Percentiles rank a stretch among this genome's conserved stretches.
Conservation (phyloP, 2,113 vertebrate species). For the Oreochromis spilurus region DNA sequence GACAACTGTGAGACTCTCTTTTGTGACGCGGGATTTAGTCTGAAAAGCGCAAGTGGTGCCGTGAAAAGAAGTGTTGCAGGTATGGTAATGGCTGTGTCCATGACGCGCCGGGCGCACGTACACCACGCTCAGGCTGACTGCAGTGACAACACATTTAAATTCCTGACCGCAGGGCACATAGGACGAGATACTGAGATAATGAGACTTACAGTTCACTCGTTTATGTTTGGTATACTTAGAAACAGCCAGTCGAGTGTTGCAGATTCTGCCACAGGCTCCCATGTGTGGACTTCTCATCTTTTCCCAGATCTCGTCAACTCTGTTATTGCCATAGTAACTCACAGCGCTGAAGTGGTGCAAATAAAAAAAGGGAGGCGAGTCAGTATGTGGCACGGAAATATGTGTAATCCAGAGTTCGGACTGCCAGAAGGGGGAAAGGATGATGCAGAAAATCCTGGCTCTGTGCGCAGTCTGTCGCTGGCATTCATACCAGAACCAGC, state of each 20-base stretch:
- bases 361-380: not conserved
- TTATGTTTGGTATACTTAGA: not conserved
- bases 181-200: not conserved
- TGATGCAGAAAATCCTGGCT: conserved; percentile 62
- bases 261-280: not conserved
- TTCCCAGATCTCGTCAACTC: not conserved
- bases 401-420: conserved; percentile 21
- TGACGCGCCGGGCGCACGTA: not conserved
- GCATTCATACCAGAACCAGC: conserved; percentile 11
- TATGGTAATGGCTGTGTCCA: conserved; percentile 36
- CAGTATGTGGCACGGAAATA: conserved; percentile 34
- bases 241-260: not conserved
- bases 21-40: conserved; percentile 54
- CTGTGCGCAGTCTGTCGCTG: not conserved
- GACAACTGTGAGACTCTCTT: conserved; percentile 47
- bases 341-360: not conserved
- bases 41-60: conserved; percentile 54
- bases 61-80: conserved; percentile 37
- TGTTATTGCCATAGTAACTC: conserved; percentile 46
- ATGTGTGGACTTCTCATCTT: not conserved
- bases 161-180: not conserved
- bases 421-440: conserved; percentile 2
- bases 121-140: not conserved
- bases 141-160: not conserved
- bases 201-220: not conserved